Evolutionary conservation across 2,797 vertebrate genomes (phyloP).

Genomic region (Peromyscus attwateri): DNA sequence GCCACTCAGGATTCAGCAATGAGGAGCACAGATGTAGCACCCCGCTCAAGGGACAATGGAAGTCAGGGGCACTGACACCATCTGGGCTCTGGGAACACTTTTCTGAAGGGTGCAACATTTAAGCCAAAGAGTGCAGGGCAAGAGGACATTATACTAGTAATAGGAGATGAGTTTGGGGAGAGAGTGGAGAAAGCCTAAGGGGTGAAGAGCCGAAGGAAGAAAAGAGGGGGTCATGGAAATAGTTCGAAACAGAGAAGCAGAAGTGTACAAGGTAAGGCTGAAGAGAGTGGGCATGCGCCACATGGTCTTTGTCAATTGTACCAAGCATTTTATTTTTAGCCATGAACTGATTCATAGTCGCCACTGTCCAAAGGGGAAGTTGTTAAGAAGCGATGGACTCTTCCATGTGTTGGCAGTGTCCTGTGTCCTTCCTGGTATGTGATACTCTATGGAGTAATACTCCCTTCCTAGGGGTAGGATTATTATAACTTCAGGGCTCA

Average conservation of each 20-base stretch:
- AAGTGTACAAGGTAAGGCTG: not conserved
- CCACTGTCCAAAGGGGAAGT: not conserved
- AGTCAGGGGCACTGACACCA: too few species aligned
- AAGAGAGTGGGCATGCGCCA: not conserved
- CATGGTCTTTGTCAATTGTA: not conserved
- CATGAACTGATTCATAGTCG: not conserved
- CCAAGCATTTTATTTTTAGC: slow-evolving; percentile 33
- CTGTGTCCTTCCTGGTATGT: not conserved
- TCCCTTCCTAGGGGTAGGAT: not conserved
- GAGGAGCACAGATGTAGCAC: not conserved
- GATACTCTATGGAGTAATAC: not conserved
- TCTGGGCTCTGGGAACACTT: not conserved
- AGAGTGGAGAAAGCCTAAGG: not conserved
- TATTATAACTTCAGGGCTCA: not conserved
- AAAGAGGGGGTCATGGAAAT: not conserved
- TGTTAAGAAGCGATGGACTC: not conserved
- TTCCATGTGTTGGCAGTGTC: not conserved
- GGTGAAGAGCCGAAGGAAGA: not conserved
- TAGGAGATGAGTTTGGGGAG: not conserved
- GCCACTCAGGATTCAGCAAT: not conserved
- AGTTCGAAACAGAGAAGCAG: not conserved
- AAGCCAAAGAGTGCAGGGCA: not conserved
- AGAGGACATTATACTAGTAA: not conserved
- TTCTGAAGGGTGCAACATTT: not conserved
- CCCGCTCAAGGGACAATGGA: not conserved